Conservation (phyloP, 2,888 invertebrate species). For the Ptychoptera contaminata region DNA sequence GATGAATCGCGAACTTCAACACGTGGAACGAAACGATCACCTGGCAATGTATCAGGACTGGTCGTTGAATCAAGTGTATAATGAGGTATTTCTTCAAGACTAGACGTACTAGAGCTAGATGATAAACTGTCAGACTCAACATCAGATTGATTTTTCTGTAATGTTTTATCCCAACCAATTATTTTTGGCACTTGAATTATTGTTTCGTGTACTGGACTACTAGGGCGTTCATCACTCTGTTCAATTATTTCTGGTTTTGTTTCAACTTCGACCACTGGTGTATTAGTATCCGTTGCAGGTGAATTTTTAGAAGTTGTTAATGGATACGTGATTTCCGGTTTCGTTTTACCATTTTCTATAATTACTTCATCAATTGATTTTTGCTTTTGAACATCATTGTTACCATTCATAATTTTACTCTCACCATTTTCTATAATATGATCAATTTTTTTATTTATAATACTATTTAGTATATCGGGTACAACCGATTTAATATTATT, state of each 20-base stretch:
- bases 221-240: constrained; percentile 24
- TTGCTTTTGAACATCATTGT: constrained; percentile 2
- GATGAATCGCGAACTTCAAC: constrained; percentile 58
- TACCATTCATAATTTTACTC: constrained; percentile 3
- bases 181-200: constrained; percentile 44
- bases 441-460: neutral
- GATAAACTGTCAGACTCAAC: constrained; percentile 40
- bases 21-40: constrained; percentile 33
- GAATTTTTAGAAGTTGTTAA: too few relatives aligned
- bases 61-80: constrained; percentile 31
- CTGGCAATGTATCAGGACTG: constrained; percentile 29
- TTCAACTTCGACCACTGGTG: constrained; percentile 9
- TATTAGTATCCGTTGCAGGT: constrained; percentile 5
- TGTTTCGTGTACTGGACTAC: constrained; percentile 47
- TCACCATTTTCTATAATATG: neutral
- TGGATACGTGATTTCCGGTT: too few relatives aligned
- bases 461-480: too few relatives aligned
- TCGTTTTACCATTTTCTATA: constrained; percentile 5
- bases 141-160: constrained; percentile 28
- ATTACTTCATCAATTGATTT: constrained; percentile 8
- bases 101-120: constrained; percentile 30
- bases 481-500: neutral
- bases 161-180: constrained; percentile 25
- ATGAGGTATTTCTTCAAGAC: constrained; percentile 30
- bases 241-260: constrained; percentile 8